Evolutionary conservation across 2,797 vertebrate genomes (phyloP), one percentile per base, ranked within the genome.

Genomic region (Momotus momota): DNA sequence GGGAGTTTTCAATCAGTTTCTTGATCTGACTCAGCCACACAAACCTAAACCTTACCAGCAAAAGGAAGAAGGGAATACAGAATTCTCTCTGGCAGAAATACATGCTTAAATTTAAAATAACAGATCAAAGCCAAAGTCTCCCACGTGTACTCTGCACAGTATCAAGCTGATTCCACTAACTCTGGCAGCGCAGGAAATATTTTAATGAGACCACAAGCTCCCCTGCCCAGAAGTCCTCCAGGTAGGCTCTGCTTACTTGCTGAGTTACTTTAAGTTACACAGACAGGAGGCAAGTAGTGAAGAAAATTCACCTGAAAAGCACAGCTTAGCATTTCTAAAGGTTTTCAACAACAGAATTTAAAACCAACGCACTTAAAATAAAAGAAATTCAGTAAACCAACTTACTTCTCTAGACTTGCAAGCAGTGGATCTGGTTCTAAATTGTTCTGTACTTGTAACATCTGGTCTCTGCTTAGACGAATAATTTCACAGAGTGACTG

Each of bases 401-500:
- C 98, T 43, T 99, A 99, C 99, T 99, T 99, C 97, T 99, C 99
- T 97, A 99, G 98, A 87, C 99, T 99, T 96, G 99, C 98, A 89
- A 99, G 98, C 91, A 99, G 98, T 31, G 99, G 99, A 84, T 99
- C 99, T 17, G 99, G 99, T 79, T 99, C 99, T 26, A 99, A 98
- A 95, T 99, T 99, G 95, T 98, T 99, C 97, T 99, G 99, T 88
- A 99, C 98, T 97, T 99, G 99, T 84, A 99, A 98, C 99, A 99
- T 99, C 98, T 99, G 99, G 98, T 99, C 99, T 99, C 99, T 99
- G 98, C 99, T 99, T 94, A 99, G 98, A 88, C 99, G 99, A 96
- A 99, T 99, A 96, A 99, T 99, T 97, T 99, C 99, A 98, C 99
- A 99, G 89, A 99, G 98, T 7, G 99, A 99, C 97, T 99, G 99